A percentile compares a stretch with the other conserved stretches of the same genome.
phyloP scores from a whole-genome alignment of 2,888 invertebrate genomes.

The Stenotaenia linearis region DNA sequence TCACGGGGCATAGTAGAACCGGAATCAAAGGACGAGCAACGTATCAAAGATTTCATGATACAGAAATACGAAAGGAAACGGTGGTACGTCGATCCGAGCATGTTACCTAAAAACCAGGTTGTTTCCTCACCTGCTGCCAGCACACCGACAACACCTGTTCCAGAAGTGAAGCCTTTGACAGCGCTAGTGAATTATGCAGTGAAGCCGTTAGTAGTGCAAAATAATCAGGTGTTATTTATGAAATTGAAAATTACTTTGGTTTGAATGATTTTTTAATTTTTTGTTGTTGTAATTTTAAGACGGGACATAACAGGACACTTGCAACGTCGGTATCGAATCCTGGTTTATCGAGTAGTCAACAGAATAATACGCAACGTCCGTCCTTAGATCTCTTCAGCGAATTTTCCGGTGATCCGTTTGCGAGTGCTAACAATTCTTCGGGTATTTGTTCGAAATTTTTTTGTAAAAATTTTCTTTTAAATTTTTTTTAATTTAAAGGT shows the following conservation, averaged over 20 bases:
- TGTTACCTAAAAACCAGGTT: constrained; percentile 44
- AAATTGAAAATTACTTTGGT: neutral
- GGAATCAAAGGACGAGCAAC: constrained; percentile 78
- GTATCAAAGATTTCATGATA: constrained; percentile 85
- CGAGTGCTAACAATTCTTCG: constrained; percentile 36
- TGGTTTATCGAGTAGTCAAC: neutral
- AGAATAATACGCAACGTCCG: constrained; percentile 17
- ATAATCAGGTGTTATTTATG: neutral
- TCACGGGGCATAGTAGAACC: constrained; percentile 47
- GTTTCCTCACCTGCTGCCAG: neutral
- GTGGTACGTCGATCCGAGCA: constrained; percentile 53
- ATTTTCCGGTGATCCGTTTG: constrained; percentile 46
- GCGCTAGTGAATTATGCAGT: constrained; percentile 45
- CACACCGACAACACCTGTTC: constrained; percentile 32
- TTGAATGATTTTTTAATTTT: neutral
- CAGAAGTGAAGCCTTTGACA: constrained; percentile 48
- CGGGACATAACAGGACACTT: neutral
- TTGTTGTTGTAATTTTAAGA: neutral
- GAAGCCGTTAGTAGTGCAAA: constrained; percentile 38
- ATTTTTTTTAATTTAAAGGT: constrained; percentile 27
- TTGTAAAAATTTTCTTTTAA: neutral
- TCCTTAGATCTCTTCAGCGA: constrained; percentile 45
- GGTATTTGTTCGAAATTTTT: neutral
- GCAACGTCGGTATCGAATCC: neutral
- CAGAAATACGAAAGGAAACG: constrained; percentile 92